These are phyloP conservation scores for Alcis repandata DNA, from an alignment of 2,888 invertebrate species.

Conservation along the genomic window DNA sequence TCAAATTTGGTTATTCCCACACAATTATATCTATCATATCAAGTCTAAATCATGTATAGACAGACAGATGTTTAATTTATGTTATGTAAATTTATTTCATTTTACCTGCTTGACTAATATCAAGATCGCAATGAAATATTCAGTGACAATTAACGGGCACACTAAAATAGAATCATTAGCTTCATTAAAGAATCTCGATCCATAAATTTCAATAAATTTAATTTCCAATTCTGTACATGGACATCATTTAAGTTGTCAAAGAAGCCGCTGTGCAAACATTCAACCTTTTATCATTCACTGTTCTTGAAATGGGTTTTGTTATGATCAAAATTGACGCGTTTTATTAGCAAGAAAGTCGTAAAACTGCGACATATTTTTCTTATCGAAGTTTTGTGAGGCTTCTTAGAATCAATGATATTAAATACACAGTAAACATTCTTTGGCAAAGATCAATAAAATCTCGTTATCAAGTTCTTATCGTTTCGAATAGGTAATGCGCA, in stretches of 20 bases:
- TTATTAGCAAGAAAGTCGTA: constrained; percentile 10
- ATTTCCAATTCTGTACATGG: constrained; percentile 20
- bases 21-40: constrained; percentile 4
- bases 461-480: constrained; percentile 14
- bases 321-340: constrained; percentile 6
- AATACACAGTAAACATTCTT: constrained; percentile 7
- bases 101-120: constrained; percentile 71
- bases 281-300: constrained; percentile 13
- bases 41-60: constrained; percentile 17
- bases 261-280: constrained; percentile 21
- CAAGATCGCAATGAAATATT: constrained; percentile 76
- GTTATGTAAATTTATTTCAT: constrained; percentile 48
- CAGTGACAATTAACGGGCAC: constrained; percentile 71
- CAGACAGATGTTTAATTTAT: constrained; percentile 30
- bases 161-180: constrained; percentile 51
- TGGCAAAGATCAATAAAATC: constrained; percentile 13
- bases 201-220: constrained; percentile 68
- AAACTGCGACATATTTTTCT: constrained; percentile 7
- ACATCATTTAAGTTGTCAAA: constrained; percentile 11
- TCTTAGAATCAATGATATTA: constrained; percentile 23
- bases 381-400: constrained; percentile 16
- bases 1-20: constrained; percentile 3
- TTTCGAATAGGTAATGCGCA: not conserved
- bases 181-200: constrained; percentile 67
- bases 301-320: constrained; percentile 11